These are phyloP conservation scores for Tiliacea aurago DNA, from an alignment of 2,888 invertebrate species.

Conservation along the genomic window DNA sequence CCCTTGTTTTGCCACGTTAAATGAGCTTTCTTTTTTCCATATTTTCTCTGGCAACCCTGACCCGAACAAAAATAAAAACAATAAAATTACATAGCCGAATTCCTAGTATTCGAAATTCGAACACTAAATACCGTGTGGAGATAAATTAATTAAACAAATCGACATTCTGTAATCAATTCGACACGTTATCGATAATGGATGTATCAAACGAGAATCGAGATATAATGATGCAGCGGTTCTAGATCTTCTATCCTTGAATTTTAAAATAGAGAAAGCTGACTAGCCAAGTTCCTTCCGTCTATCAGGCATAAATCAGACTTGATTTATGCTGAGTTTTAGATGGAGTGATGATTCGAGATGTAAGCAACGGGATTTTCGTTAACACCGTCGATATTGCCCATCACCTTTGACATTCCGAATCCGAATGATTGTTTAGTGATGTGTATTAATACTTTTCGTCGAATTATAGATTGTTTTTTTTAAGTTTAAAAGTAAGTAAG, in stretches of 20 bases:
- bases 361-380: conserved; percentile 58
- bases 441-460: background rate
- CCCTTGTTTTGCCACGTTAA: conserved; percentile 60
- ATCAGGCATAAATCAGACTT: conserved; percentile 51
- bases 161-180: conserved; percentile 54
- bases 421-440: background rate
- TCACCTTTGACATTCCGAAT: conserved; percentile 28
- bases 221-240: conserved; percentile 47
- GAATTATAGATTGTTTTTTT: background rate
- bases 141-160: conserved; percentile 57
- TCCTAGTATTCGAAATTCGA: conserved; percentile 34
- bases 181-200: conserved; percentile 51
- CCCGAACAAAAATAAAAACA: background rate
- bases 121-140: conserved; percentile 43
- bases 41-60: conserved; percentile 19
- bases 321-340: conserved; percentile 61
- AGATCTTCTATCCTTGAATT: conserved; percentile 62
- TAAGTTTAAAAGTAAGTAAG: background rate
- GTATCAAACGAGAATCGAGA: conserved; percentile 47
- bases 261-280: conserved; percentile 63
- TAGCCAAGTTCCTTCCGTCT: conserved; percentile 61
- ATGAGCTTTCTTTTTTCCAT: conserved; percentile 36
- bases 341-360: conserved; percentile 54
- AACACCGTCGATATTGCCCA: conserved; percentile 17
- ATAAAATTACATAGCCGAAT: conserved; percentile 20